Percentiles rank a stretch among this genome's conserved stretches.
phyloP scores from a whole-genome alignment of 2,797 vertebrate genomes.

The Acanthis flammea region DNA sequence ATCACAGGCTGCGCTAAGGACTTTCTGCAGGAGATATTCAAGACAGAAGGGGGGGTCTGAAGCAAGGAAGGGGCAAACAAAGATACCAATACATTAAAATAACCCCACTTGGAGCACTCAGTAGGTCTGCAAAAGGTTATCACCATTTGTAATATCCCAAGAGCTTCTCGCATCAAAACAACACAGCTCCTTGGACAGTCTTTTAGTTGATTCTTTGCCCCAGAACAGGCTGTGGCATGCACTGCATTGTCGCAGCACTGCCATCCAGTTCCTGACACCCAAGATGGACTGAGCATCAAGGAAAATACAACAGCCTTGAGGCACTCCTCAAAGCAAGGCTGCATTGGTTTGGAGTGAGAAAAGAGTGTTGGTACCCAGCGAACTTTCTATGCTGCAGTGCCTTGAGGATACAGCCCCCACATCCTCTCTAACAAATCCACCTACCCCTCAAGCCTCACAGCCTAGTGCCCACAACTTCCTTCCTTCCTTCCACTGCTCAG shows the following conservation, averaged over 20 bases:
- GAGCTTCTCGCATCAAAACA: neutral
- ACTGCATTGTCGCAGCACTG: neutral
- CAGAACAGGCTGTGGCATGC: neutral
- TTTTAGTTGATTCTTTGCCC: neutral
- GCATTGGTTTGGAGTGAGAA: neutral
- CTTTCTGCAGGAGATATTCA: neutral
- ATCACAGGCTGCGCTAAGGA: neutral
- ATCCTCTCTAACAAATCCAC: neutral
- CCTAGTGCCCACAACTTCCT: neutral
- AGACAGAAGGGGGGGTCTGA: neutral
- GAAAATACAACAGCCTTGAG: neutral
- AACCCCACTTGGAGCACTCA: neutral
- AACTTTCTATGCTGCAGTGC: neutral
- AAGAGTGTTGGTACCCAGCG: neutral
- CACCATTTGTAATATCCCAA: neutral
- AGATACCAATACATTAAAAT: neutral
- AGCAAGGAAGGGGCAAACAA: neutral
- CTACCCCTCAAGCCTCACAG: neutral
- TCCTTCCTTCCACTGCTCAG: neutral
- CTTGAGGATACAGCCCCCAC: neutral
- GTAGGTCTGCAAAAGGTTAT: neutral
- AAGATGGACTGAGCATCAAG: neutral
- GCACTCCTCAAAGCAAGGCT: neutral
- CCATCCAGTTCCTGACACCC: neutral
- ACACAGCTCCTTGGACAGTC: fast-evolving